phyloP scores from a whole-genome alignment of 2,888 invertebrate genomes.

The Amorpha juglandis region DNA sequence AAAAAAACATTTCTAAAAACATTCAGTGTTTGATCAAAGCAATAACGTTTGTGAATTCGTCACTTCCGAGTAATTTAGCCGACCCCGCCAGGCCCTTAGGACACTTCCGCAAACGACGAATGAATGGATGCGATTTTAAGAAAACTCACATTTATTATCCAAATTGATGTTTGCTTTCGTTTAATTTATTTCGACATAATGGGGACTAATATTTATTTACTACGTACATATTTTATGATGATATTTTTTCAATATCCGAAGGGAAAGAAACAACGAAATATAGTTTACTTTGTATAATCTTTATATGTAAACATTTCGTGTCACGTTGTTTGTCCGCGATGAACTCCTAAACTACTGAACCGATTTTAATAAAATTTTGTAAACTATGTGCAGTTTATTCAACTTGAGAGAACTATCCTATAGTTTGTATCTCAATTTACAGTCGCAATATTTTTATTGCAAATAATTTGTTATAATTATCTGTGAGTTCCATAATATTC shows the following conservation, averaged over 20 bases:
- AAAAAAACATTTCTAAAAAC: not conserved
- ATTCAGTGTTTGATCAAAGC: not conserved
- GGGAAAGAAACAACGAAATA: no score
- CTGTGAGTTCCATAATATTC: no score
- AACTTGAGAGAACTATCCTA: no score
- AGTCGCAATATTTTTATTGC: no score
- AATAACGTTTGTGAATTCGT: not conserved
- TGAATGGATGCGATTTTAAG: not conserved
- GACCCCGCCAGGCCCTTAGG: not conserved
- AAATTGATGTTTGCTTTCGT: not conserved
- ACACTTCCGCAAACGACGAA: not conserved
- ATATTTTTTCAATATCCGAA: not conserved
- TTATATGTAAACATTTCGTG: no score
- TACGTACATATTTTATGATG: not conserved
- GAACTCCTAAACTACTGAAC: no score
- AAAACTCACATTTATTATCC: conserved; percentile 2
- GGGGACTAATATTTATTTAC: not conserved
- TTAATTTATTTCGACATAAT: not conserved
- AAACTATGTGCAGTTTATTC: no score
- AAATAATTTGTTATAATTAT: no score
- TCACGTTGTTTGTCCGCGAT: no score
- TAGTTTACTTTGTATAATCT: no score
- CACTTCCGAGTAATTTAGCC: conserved; percentile 8
- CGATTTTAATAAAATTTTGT: no score
- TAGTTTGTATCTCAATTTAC: no score